Evolutionary conservation across 2,113 vertebrate genomes (phyloP).

Genomic region (Myxocyprinus asiaticus): DNA sequence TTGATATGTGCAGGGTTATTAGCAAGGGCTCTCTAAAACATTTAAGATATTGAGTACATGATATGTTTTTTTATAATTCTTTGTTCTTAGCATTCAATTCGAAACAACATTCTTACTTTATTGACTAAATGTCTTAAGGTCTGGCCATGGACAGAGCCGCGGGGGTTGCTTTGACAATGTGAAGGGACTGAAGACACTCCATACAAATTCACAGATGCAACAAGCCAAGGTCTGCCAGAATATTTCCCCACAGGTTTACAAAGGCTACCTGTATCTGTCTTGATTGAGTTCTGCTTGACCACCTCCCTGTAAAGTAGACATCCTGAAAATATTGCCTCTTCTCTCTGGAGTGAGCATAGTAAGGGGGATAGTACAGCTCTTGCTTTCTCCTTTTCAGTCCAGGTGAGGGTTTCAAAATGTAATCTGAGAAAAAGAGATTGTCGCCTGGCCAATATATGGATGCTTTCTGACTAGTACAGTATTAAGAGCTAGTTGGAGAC

Average conservation of each 20-base stretch:
- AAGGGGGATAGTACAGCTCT: not conserved
- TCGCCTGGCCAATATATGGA: not conserved
- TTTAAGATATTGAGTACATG: too few relatives aligned
- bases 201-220: constrained; percentile 15
- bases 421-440: not conserved
- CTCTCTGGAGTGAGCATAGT: constrained; percentile 19
- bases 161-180: not conserved
- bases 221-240: not conserved
- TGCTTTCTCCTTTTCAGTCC: not conserved
- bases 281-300: constrained; percentile 47
- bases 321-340: constrained; percentile 33
- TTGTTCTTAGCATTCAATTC: not conserved
- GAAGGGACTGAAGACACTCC: constrained; percentile 25
- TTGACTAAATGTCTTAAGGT: not conserved
- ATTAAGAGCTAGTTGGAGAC: too few relatives aligned
- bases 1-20: too few relatives aligned
- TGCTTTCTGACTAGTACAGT: too few relatives aligned
- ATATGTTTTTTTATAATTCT: too few relatives aligned
- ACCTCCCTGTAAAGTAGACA: constrained; percentile 24
- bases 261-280: constrained; percentile 44
- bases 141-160: not conserved
- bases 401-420: constrained; percentile 1
- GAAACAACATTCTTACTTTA: not conserved
- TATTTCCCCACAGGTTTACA: constrained; percentile 45
- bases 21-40: too few relatives aligned